phyloP scores from a whole-genome alignment of 2,113 vertebrate genomes.

The human (Homo sapiens) region DNA sequence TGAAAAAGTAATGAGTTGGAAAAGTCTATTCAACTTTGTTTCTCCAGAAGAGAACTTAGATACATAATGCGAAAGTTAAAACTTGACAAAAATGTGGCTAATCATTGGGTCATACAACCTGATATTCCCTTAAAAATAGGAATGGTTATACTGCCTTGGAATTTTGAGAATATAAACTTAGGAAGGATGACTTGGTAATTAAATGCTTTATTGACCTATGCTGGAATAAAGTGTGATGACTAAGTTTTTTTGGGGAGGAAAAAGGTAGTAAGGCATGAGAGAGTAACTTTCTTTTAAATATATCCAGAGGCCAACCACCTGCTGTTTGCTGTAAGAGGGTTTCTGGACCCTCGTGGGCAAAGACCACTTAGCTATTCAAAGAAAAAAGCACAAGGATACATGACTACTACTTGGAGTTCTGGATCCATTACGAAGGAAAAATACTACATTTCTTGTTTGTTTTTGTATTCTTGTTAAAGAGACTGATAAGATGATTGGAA shows the following conservation, averaged over 20 bases:
- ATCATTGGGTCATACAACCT: not conserved
- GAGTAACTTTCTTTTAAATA: not conserved
- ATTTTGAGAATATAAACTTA: slow-evolving; percentile 35
- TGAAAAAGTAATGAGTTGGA: not conserved
- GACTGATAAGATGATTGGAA: not conserved
- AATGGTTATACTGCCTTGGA: not conserved
- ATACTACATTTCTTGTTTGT: not conserved
- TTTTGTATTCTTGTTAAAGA: slow-evolving; percentile 3
- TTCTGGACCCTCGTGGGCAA: not conserved
- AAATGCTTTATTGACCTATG: not conserved
- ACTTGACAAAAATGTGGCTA: not conserved
- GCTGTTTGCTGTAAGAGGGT: not conserved
- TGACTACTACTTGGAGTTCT: not conserved
- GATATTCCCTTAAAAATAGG: not conserved
- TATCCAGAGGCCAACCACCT: not conserved
- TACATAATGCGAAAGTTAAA: slow-evolving; percentile 32
- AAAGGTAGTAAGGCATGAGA: not conserved
- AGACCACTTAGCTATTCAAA: not conserved
- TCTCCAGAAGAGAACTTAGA: not conserved
- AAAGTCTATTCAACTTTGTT: slow-evolving; percentile 42
- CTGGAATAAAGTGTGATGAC: not conserved
- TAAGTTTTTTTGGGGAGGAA: not conserved
- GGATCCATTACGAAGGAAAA: not conserved
- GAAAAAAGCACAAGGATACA: not conserved
- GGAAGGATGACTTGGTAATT: not conserved